Evolutionary conservation across 2,888 invertebrate genomes (phyloP).

Genomic region (Lepas anatifera): DNA sequence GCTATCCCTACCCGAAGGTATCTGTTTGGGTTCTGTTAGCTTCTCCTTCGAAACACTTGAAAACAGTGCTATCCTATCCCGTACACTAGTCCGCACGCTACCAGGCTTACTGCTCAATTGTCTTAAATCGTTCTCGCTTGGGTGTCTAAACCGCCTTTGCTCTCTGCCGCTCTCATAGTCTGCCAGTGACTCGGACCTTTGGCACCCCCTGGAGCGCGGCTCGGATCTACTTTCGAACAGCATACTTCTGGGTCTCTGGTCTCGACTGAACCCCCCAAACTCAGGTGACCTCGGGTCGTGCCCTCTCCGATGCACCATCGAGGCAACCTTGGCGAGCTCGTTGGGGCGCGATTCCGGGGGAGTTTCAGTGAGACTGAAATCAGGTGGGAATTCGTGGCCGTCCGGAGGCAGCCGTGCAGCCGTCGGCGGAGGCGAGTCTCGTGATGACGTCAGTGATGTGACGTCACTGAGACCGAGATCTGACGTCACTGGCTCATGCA

Average conservation of each 20-base stretch:
- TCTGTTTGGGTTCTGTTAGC: slow-evolving; percentile 13
- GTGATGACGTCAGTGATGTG: not conserved
- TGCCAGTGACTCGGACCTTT: not conserved
- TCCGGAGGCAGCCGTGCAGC: slow-evolving; percentile 64
- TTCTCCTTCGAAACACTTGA: slow-evolving; percentile 36
- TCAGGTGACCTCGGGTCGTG: too few species aligned
- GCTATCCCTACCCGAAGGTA: not conserved
- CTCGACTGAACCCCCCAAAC: too few species aligned
- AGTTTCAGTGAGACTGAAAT: slow-evolving; percentile 42
- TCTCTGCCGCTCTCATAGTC: not conserved
- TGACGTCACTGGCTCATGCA: not conserved
- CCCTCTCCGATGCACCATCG: too few species aligned
- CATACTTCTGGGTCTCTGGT: too few species aligned
- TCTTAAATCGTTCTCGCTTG: not conserved
- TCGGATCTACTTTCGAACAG: not conserved
- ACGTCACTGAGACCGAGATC: not conserved
- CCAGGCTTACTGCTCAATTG: not conserved
- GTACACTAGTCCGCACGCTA: slow-evolving; percentile 43
- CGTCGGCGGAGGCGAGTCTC: slow-evolving; percentile 29
- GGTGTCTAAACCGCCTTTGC: not conserved
- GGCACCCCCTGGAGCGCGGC: not conserved
- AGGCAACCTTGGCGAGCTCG: too few species aligned
- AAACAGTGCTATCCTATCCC: slow-evolving; percentile 79
- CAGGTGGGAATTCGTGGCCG: slow-evolving; percentile 65
- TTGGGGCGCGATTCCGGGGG: too few species aligned